A percentile compares a stretch with the other conserved stretches of the same genome.
phyloP scores from a whole-genome alignment of 1,140 invertebrate species.

The Palaemon carinicauda region DNA sequence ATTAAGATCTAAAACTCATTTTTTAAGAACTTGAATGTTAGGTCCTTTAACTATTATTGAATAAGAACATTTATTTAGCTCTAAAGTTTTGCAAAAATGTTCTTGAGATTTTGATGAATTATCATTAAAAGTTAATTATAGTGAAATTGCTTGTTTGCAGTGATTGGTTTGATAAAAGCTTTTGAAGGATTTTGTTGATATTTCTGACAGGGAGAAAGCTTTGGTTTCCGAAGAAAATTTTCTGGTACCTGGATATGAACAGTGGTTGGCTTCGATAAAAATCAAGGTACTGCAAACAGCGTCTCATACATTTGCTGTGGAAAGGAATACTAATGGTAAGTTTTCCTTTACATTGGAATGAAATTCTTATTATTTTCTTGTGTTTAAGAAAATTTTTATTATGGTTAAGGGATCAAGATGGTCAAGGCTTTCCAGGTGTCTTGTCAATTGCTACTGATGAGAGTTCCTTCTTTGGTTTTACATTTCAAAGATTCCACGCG shows the following conservation, averaged over 20 bases:
- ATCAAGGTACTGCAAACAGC: background rate
- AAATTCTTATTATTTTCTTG: background rate
- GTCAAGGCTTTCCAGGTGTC: no score
- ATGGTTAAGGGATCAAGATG: background rate
- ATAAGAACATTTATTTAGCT: no score
- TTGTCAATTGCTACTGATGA: no score
- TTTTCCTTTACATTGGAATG: background rate
- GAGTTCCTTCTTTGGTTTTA: no score
- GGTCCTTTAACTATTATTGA: no score
- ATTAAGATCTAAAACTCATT: no score
- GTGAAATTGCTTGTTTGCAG: background rate
- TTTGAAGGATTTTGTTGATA: background rate
- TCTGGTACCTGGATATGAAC: background rate
- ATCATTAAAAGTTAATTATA: background rate
- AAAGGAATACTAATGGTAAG: background rate
- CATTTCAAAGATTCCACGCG: no score
- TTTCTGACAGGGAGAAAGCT: background rate
- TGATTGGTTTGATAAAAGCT: background rate
- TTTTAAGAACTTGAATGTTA: no score
- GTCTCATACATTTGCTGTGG: background rate
- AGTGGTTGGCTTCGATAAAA: background rate
- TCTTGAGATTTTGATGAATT: no score
- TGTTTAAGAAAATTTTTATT: no score
- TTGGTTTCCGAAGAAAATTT: background rate
- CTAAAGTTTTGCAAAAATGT: no score